These are phyloP conservation scores for Polyommatus iphigenia DNA, from an alignment of 2,888 invertebrate species.

Conservation along the genomic window DNA sequence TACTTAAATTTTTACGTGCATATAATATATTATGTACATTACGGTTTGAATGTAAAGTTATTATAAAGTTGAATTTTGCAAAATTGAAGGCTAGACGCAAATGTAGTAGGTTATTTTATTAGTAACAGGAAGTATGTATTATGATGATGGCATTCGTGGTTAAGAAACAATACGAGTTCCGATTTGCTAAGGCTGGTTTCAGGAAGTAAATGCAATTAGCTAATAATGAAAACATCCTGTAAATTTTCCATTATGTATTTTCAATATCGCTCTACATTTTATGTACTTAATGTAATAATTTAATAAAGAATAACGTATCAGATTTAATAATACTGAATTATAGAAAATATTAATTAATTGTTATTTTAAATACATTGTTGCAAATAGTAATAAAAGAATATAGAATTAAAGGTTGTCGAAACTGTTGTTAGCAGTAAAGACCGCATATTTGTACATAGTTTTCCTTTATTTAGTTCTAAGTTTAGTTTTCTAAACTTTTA, in stretches of 20 bases:
- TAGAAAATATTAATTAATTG: background rate
- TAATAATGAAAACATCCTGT: constrained; percentile 34
- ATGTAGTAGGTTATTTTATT: constrained; percentile 63
- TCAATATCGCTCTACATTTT: background rate
- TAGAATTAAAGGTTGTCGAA: too few relatives aligned
- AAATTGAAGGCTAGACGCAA: constrained; percentile 31
- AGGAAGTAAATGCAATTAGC: constrained; percentile 66
- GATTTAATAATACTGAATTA: background rate
- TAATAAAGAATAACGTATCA: background rate
- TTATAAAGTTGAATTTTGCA: background rate
- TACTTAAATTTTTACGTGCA: background rate
- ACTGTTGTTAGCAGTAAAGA: too few relatives aligned
- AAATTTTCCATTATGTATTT: constrained; percentile 1
- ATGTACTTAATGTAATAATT: background rate
- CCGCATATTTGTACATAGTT: too few relatives aligned
- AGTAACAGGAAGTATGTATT: constrained; percentile 76
- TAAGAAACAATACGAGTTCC: constrained; percentile 78
- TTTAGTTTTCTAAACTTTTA: too few relatives aligned
- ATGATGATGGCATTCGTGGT: constrained; percentile 63
- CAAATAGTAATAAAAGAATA: background rate
- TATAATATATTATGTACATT: background rate
- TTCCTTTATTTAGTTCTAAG: too few relatives aligned
- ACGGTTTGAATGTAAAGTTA: constrained; percentile 7
- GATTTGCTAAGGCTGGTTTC: constrained; percentile 65
- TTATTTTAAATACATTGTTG: background rate